Evolutionary conservation across 1,140 invertebrate genomes (phyloP).

Genomic region (Drosophila varians): DNA sequence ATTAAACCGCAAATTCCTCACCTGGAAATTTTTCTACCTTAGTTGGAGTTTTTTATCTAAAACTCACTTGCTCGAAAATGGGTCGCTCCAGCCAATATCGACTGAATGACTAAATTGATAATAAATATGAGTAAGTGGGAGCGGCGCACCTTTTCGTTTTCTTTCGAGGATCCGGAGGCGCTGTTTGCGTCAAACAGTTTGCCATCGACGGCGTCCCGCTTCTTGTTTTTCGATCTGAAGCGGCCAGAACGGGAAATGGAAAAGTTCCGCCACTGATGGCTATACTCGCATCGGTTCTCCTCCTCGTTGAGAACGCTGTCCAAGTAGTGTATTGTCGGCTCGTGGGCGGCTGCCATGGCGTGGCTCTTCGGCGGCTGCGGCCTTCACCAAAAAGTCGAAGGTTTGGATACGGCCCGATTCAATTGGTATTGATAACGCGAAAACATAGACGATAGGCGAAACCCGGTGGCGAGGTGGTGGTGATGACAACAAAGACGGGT

Average conservation of each 20-base stretch:
- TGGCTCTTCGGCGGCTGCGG: conserved; percentile 33
- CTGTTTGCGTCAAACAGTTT: conserved; percentile 68
- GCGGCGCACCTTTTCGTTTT: conserved; percentile 61
- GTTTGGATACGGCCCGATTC: conserved; percentile 14
- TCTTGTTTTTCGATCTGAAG: conserved; percentile 79
- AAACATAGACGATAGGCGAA: conserved; percentile 22
- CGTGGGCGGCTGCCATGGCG: conserved; percentile 74
- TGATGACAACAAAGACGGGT: neutral
- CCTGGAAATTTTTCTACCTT: neutral
- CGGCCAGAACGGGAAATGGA: conserved; percentile 80
- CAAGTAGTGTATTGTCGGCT: conserved; percentile 76
- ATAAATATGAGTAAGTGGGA: conserved; percentile 5
- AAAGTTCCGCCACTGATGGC: conserved; percentile 80
- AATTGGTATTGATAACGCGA: conserved; percentile 24
- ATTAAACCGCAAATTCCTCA: neutral
- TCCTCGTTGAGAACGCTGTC: conserved; percentile 80
- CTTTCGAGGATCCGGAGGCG: conserved; percentile 34
- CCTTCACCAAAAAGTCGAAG: neutral
- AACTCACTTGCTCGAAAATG: conserved; percentile 15
- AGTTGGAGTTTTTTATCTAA: neutral
- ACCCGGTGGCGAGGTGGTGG: conserved; percentile 1
- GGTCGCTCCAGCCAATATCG: neutral
- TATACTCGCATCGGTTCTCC: conserved; percentile 77
- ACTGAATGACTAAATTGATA: conserved; percentile 4
- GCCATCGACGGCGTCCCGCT: conserved; percentile 77